Conservation (phyloP, 2,797 vertebrate species). For the Gymnocypris eckloni region DNA sequence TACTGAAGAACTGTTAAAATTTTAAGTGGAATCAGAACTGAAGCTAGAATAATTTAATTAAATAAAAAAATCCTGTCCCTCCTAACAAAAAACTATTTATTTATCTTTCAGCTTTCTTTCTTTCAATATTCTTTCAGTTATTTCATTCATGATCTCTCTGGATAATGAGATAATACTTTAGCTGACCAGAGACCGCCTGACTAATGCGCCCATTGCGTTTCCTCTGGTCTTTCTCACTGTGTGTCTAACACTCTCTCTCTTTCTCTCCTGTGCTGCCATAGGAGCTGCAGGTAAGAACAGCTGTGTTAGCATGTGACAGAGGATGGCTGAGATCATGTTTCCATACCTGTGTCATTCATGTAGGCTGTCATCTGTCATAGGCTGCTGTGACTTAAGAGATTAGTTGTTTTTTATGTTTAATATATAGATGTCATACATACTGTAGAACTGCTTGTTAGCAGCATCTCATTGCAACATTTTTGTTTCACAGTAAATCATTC, state of each 20-base stretch:
- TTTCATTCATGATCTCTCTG: neutral
- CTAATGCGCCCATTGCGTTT: constrained; percentile 50
- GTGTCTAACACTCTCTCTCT: constrained; percentile 61
- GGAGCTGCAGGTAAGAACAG: constrained; percentile 97
- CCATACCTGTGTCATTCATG: constrained; percentile 62
- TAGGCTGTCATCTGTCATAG: constrained; percentile 42
- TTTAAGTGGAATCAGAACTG: neutral
- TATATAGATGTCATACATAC: constrained; percentile 1
- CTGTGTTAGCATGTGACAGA: constrained; percentile 52
- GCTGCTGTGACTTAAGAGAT: constrained; percentile 15
- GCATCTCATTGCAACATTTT: constrained; percentile 12
- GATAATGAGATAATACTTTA: constrained; percentile 19
- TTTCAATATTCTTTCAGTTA: neutral
- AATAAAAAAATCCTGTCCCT: neutral
- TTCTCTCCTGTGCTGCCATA: constrained; percentile 82
- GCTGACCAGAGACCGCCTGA: constrained; percentile 22
- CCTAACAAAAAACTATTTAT: neutral
- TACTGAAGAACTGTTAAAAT: no score
- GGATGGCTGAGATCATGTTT: constrained; percentile 65
- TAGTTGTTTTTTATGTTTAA: neutral
- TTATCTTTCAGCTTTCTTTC: neutral
- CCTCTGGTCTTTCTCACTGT: constrained; percentile 50
- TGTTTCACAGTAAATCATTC: constrained; percentile 22
- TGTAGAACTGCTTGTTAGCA: constrained; percentile 47
- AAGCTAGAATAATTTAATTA: neutral